phyloP scores from a whole-genome alignment of 2,113 vertebrate species.

The Pelecanus crispus region DNA sequence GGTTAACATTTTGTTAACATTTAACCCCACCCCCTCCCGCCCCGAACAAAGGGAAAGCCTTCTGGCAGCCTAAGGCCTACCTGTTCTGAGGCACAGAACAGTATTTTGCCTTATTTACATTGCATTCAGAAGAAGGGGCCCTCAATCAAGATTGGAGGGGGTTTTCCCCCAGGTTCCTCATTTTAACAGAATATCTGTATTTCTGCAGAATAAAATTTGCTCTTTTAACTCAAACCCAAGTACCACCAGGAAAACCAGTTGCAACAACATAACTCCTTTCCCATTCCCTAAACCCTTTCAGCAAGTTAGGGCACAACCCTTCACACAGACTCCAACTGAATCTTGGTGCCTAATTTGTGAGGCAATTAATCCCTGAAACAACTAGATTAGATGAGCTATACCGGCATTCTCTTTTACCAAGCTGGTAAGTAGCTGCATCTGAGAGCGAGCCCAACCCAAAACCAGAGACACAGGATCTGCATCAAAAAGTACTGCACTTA shows the following conservation, averaged over 20 bases:
- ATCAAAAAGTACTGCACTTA: not conserved
- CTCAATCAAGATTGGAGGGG: not conserved
- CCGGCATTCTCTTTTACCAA: not conserved
- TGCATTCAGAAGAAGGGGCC: not conserved
- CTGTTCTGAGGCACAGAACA: not conserved
- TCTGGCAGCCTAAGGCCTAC: not conserved
- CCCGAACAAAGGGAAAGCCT: not conserved
- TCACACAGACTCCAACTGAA: not conserved
- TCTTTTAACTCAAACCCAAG: not conserved
- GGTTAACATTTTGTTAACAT: not conserved
- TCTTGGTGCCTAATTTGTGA: not conserved
- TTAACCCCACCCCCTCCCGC: not conserved
- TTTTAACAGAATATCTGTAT: not conserved
- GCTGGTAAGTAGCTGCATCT: not conserved
- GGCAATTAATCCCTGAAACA: not conserved
- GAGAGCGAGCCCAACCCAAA: not conserved
- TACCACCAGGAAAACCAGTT: not conserved
- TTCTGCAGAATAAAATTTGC: not conserved
- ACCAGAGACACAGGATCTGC: not conserved
- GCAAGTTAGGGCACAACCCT: not conserved
- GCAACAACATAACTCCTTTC: not conserved
- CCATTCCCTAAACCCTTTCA: not conserved
- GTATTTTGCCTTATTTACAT: not conserved
- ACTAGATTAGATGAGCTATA: not conserved
- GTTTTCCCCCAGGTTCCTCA: not conserved